Conservation (phyloP, 2,888 invertebrate genomes). For the Chloroclysta siterata region DNA sequence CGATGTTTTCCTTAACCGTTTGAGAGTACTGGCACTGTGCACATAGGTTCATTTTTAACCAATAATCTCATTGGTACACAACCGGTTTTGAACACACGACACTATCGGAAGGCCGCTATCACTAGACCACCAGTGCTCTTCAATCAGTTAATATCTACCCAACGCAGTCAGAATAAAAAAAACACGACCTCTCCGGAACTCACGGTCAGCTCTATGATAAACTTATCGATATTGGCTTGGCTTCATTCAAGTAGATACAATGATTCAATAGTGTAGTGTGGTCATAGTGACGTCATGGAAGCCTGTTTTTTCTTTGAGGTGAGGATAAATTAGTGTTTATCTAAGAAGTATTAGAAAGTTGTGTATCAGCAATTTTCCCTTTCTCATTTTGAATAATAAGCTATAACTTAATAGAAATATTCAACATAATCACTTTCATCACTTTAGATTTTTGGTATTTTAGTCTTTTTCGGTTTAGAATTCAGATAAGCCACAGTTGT, state of each 20-base stretch:
- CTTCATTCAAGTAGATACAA: constrained; percentile 29
- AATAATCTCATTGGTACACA: too few relatives aligned
- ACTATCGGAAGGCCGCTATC: too few relatives aligned
- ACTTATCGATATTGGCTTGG: constrained; percentile 51
- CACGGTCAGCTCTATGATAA: constrained; percentile 62
- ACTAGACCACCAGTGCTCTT: too few relatives aligned
- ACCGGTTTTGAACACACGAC: too few relatives aligned
- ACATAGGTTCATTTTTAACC: too few relatives aligned
- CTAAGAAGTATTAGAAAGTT: constrained; percentile 35
- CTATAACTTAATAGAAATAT: not conserved
- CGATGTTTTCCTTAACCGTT: too few relatives aligned
- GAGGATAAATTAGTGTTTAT: constrained; percentile 36
- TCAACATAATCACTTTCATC: too few relatives aligned
- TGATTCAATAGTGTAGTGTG: constrained; percentile 30
- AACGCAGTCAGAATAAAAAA: not conserved
- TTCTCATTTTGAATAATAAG: constrained; percentile 19
- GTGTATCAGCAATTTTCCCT: constrained; percentile 15
- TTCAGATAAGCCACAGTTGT: too few relatives aligned
- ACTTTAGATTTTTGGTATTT: too few relatives aligned
- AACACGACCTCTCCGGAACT: constrained; percentile 26
- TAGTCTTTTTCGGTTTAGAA: too few relatives aligned
- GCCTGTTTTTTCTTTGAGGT: constrained; percentile 57
- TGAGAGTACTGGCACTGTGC: too few relatives aligned
- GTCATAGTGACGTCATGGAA: constrained; percentile 52
- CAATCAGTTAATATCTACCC: not conserved